A percentile compares a stretch with the other conserved stretches of the same genome.
Conservation (phyloP, 2,888 invertebrate genomes). For the Leptinotarsa peninsularis region DNA sequence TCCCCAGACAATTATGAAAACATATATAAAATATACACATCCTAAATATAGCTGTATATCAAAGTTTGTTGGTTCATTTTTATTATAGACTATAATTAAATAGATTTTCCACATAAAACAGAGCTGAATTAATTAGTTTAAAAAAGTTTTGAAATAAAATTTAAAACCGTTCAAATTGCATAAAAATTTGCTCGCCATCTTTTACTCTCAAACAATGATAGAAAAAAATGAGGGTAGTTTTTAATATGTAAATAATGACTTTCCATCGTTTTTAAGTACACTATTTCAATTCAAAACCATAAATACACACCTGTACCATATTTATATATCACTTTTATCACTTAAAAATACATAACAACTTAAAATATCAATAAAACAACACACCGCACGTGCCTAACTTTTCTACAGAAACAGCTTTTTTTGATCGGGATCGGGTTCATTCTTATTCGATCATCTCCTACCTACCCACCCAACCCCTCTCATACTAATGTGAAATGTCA, state of each 20-base stretch:
- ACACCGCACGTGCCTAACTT: constrained; percentile 61
- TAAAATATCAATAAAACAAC: constrained; percentile 54
- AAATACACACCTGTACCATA: constrained; percentile 60
- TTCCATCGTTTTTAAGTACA: constrained; percentile 22
- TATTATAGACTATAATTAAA: not conserved
- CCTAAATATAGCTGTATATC: no score
- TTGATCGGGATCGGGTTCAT: constrained; percentile 47
- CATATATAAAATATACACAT: no score
- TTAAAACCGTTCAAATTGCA: constrained; percentile 49
- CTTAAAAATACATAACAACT: constrained; percentile 59
- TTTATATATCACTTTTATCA: constrained; percentile 43
- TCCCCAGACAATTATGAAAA: no score
- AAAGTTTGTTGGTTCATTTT: not conserved
- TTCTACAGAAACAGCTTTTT: constrained; percentile 59
- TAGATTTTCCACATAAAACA: not conserved
- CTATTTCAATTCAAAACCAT: constrained; percentile 34
- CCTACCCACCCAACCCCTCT: not conserved
- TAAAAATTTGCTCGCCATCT: constrained; percentile 63
- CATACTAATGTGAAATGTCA: not conserved
- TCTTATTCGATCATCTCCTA: not conserved
- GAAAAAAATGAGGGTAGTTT: constrained; percentile 58
- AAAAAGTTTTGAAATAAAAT: constrained; percentile 6
- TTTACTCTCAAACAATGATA: constrained; percentile 55
- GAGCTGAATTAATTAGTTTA: not conserved
- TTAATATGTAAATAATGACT: constrained; percentile 47